Percentiles rank a stretch among this genome's conserved stretches.
phyloP scores from a whole-genome alignment of 1,140 invertebrate species.

The Psix sp. region DNA sequence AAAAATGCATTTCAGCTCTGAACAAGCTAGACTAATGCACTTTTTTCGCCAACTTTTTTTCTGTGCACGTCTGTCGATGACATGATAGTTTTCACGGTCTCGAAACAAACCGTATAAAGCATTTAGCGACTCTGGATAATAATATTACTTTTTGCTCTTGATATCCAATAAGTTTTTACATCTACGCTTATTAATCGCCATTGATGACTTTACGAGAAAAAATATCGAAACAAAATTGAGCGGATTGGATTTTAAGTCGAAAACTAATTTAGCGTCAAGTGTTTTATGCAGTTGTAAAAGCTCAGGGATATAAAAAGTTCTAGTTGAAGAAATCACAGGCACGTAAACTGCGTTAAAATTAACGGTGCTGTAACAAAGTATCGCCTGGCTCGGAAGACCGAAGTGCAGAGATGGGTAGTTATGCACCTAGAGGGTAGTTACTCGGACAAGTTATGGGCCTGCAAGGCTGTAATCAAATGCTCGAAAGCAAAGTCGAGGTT shows the following conservation, averaged over 20 bases:
- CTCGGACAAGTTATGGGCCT: conserved; percentile 59
- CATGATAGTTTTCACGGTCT: conserved; percentile 29
- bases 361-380: conserved; percentile 75
- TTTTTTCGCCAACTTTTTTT: conserved; percentile 12
- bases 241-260: too few relatives aligned
- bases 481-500: conserved; percentile 63
- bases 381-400: conserved; percentile 54
- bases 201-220: too few relatives aligned
- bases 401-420: conserved; percentile 62
- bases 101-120: conserved; percentile 35
- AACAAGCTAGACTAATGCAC: conserved; percentile 28
- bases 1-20: conserved; percentile 48
- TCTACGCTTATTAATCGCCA: too few relatives aligned
- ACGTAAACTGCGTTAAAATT: conserved; percentile 76
- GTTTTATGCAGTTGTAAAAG: conserved; percentile 39
- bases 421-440: conserved; percentile 58
- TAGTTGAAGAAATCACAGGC: conserved; percentile 71
- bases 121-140: conserved; percentile 16
- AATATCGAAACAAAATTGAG: too few relatives aligned
- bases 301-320: conserved; percentile 56
- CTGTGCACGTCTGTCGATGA: conserved; percentile 35
- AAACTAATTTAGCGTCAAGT: too few relatives aligned
- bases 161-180: too few relatives aligned
- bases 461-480: conserved; percentile 73
- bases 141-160: conserved; percentile 9